phyloP scores from a whole-genome alignment of 1,140 invertebrate species.

The Manduca sexta region DNA sequence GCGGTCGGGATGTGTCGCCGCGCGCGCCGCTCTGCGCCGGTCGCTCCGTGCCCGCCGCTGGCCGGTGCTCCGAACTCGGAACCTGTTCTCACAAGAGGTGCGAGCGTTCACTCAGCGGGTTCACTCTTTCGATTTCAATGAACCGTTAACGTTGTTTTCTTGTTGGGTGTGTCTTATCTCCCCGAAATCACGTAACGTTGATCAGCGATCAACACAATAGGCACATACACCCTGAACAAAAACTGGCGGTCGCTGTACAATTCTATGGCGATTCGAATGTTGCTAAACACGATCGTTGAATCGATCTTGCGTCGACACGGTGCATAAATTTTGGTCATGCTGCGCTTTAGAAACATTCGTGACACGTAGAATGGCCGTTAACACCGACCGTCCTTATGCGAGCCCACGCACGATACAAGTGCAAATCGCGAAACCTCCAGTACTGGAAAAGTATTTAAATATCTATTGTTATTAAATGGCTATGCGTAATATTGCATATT shows the following conservation, averaged over 20 bases:
- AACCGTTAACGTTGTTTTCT: constrained; percentile 66
- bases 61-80: constrained; percentile 25
- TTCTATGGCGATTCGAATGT: too few species aligned
- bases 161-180: constrained; percentile 50
- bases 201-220: too few species aligned
- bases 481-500: constrained; percentile 10
- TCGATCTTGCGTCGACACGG: too few species aligned
- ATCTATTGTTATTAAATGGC: constrained; percentile 4
- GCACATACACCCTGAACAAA: too few species aligned
- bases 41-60: too few species aligned
- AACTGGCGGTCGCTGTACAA: too few species aligned
- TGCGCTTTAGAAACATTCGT: constrained; percentile 36
- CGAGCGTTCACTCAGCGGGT: constrained; percentile 43
- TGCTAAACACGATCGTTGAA: too few species aligned
- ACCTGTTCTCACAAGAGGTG: constrained; percentile 49
- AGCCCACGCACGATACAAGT: constrained; percentile 44
- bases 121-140: constrained; percentile 67
- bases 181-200: constrained; percentile 41
- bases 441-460: constrained; percentile 11
- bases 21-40: too few species aligned
- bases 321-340: constrained; percentile 17
- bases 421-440: constrained; percentile 22
- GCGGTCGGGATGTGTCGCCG: constrained; percentile 48
- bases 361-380: constrained; percentile 39
- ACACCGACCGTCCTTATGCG: constrained; percentile 39